phyloP scores from a whole-genome alignment of 2,888 invertebrate species.

The Leucophenga montana region DNA sequence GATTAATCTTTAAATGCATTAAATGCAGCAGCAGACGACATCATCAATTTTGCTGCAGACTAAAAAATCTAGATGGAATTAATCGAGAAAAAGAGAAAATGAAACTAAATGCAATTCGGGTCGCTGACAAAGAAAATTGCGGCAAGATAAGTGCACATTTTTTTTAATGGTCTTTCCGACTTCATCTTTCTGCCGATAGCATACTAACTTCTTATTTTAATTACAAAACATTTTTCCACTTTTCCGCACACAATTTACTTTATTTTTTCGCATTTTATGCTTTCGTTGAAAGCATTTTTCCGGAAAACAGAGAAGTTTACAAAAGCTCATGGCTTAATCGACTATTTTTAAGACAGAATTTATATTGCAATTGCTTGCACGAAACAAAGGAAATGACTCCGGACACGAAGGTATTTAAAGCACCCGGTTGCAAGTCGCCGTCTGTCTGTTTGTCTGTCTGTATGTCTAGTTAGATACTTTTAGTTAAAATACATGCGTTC shows the following conservation, averaged over 20 bases:
- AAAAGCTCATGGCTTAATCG: slow-evolving; percentile 55
- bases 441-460: no score
- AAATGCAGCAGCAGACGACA: no score
- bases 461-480: no score
- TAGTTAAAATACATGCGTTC: no score
- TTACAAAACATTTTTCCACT: slow-evolving; percentile 58
- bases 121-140: slow-evolving; percentile 5
- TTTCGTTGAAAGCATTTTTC: slow-evolving; percentile 19
- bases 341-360: slow-evolving; percentile 56
- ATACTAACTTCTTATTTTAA: slow-evolving; percentile 53
- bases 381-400: slow-evolving; percentile 52
- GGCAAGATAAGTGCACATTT: not conserved
- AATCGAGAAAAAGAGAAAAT: slow-evolving; percentile 1
- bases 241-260: slow-evolving; percentile 35
- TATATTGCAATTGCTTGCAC: slow-evolving; percentile 55
- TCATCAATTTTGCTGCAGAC: not conserved
- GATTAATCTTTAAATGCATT: no score
- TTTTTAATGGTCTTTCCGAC: no score
- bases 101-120: not conserved
- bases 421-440: not conserved
- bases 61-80: not conserved
- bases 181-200: slow-evolving; percentile 20
- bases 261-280: slow-evolving; percentile 11
- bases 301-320: slow-evolving; percentile 40
- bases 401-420: slow-evolving; percentile 62